Conservation (phyloP, 2,888 invertebrate genomes). For the Thera britannica region DNA sequence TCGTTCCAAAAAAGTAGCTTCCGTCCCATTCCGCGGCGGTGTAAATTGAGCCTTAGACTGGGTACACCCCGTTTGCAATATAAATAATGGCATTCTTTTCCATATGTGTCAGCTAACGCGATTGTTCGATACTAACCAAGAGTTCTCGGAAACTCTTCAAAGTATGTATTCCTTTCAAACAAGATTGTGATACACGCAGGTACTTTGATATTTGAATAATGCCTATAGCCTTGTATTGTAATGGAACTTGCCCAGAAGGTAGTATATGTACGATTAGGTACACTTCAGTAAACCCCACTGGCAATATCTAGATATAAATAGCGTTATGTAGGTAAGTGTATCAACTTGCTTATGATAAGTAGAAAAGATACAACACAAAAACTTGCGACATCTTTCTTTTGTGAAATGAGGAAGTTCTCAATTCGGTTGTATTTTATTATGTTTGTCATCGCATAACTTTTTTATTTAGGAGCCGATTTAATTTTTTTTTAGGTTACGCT, state of each 20-base stretch:
- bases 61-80: conserved; percentile 23
- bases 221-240: conserved; percentile 22
- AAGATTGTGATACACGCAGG: conserved; percentile 16
- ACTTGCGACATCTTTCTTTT: no score
- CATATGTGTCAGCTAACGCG: conserved; percentile 29
- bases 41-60: neutral
- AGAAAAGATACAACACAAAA: no score
- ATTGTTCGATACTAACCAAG: conserved; percentile 21
- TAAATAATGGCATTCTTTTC: conserved; percentile 37
- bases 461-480: no score
- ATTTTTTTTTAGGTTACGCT: no score
- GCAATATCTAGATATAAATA: neutral
- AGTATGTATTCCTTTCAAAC: conserved; percentile 29
- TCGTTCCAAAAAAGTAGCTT: no score
- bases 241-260: conserved; percentile 15
- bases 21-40: no score
- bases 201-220: conserved; percentile 26
- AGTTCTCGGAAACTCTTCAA: conserved; percentile 32
- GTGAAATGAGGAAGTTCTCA: no score
- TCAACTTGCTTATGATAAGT: neutral
- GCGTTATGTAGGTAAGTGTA: conserved; percentile 1
- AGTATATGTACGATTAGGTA: conserved; percentile 1
- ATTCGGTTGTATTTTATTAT: no score
- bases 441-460: no score
- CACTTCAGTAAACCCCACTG: conserved; percentile 1